phyloP scores from a whole-genome alignment of 2,797 vertebrate species.

The Dryobates pubescens region DNA sequence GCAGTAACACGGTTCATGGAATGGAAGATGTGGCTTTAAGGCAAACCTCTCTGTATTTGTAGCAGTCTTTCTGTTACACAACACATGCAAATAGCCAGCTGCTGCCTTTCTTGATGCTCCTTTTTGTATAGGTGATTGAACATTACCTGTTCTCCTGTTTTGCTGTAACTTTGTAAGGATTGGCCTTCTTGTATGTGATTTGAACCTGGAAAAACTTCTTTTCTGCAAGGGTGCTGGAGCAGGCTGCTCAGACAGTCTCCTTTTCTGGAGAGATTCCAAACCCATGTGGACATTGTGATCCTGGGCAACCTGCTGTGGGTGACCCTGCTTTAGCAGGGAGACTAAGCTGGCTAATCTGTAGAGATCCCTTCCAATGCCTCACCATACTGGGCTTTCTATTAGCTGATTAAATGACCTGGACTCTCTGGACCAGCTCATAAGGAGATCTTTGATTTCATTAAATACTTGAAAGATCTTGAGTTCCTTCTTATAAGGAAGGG shows the following conservation, averaged over 20 bases:
- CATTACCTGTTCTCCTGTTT: neutral
- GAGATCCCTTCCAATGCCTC: no score
- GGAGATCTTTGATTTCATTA: neutral
- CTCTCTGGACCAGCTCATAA: no score
- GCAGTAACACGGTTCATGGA: neutral
- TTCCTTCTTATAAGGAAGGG: neutral
- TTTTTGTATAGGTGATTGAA: neutral
- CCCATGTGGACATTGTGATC: no score
- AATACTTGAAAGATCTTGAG: neutral
- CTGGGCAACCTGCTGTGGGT: no score
- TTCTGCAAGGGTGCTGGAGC: no score
- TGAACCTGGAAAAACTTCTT: neutral
- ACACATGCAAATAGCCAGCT: rapidly evolving
- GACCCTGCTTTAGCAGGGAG: no score
- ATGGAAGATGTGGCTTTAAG: neutral
- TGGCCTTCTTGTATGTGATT: neutral
- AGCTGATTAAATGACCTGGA: neutral
- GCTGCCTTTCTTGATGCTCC: neutral
- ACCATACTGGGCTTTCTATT: neutral
- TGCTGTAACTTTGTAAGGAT: neutral
- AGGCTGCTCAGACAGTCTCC: no score
- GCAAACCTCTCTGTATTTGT: neutral
- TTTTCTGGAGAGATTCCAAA: no score
- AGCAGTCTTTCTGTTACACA: neutral
- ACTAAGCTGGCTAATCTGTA: no score